Conservation (phyloP, 2,113 vertebrate genomes). For the Hassar affinis region DNA sequence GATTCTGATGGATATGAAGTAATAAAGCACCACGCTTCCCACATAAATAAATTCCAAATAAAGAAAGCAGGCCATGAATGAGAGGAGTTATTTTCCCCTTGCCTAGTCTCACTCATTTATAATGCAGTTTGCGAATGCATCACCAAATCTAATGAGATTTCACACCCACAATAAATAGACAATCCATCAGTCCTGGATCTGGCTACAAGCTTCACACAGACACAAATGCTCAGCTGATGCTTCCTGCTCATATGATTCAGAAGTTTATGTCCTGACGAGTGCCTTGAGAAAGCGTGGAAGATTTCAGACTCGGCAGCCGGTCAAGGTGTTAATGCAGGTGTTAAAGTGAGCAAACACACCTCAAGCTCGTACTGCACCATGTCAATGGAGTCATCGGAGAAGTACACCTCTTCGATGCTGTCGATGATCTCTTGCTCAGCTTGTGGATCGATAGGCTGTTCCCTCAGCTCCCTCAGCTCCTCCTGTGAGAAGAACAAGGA, state of each 20-base stretch:
- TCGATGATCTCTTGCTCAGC: conserved; percentile 96
- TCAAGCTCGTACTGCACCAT: conserved; percentile 94
- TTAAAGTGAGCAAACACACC: conserved; percentile 72
- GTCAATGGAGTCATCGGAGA: conserved; percentile 92
- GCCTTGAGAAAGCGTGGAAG: background rate
- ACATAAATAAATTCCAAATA: conserved; percentile 62
- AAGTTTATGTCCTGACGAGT: background rate
- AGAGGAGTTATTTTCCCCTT: conserved; percentile 70
- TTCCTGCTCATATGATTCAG: background rate
- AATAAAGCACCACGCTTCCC: conserved; percentile 50
- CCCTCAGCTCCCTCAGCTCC: conserved; percentile 86
- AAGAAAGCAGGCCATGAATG: conserved; percentile 51
- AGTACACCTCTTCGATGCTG: conserved; percentile 95
- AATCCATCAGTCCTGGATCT: conserved; percentile 69
- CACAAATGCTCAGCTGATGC: background rate
- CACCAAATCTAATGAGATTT: conserved; percentile 77
- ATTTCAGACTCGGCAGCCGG: background rate
- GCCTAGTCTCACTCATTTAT: conserved; percentile 65
- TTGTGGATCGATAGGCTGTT: conserved; percentile 89
- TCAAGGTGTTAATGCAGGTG: background rate
- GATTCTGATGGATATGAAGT: background rate
- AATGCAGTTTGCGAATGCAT: conserved; percentile 62
- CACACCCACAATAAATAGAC: conserved; percentile 63
- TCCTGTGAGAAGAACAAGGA: conserved; percentile 72
- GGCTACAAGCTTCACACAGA: background rate